Percentiles rank a stretch among this genome's conserved stretches.
Evolutionary conservation across 2,797 vertebrate genomes (phyloP).

Genomic region (Triplophysa bombifrons): DNA sequence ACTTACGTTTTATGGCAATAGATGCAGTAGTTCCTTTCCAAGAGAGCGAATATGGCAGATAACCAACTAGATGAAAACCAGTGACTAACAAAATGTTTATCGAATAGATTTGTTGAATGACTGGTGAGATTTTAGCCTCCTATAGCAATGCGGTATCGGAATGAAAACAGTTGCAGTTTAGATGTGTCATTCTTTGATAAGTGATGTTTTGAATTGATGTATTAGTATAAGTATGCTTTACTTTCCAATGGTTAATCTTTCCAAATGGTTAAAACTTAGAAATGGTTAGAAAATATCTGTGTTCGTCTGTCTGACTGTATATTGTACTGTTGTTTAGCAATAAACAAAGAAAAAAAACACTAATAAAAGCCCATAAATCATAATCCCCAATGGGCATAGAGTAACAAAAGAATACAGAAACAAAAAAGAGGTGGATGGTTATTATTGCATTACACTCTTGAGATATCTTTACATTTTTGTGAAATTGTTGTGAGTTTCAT

Average conservation of each 20-base stretch:
- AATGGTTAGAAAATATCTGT: constrained; percentile 51
- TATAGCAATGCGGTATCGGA: constrained; percentile 45
- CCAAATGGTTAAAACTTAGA: constrained; percentile 21
- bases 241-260: constrained; percentile 50
- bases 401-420: background rate
- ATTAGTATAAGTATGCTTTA: constrained; percentile 50
- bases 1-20: constrained; percentile 35
- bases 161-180: constrained; percentile 47
- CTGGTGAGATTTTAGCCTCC: constrained; percentile 45
- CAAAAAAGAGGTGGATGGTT: background rate
- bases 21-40: constrained; percentile 34
- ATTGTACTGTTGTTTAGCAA: constrained; percentile 62
- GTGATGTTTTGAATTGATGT: constrained; percentile 51
- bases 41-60: constrained; percentile 43
- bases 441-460: background rate
- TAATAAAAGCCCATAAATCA: constrained; percentile 26
- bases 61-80: constrained; percentile 40
- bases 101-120: constrained; percentile 49
- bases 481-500: background rate
- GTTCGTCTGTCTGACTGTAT: constrained; percentile 58
- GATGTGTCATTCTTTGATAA: constrained; percentile 41
- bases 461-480: background rate
- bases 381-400: constrained; percentile 17
- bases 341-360: constrained; percentile 49
- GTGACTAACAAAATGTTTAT: constrained; percentile 41